Percentiles rank a stretch among this genome's conserved stretches.
Evolutionary conservation across 1,140 invertebrate genomes (phyloP).

Genomic region (Tigriopus japonicus): DNA sequence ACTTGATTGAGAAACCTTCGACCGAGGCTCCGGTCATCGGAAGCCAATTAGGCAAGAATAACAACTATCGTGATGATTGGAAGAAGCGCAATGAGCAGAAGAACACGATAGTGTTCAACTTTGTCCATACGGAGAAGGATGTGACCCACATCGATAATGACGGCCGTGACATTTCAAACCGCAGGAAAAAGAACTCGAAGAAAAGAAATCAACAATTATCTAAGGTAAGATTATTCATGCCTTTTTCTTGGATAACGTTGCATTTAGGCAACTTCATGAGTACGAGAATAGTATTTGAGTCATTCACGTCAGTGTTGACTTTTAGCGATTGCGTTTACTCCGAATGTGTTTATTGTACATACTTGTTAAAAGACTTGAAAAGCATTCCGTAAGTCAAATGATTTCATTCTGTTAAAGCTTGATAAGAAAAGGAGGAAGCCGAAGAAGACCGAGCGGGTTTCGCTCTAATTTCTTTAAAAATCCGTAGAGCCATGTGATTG

Average conservation of each 20-base stretch:
- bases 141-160: slow-evolving; percentile 13
- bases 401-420: too few species aligned
- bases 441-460: too few species aligned
- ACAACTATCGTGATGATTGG: slow-evolving; percentile 3
- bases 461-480: too few species aligned
- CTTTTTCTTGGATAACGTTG: neutral
- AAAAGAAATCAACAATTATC: neutral
- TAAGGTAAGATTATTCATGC: slow-evolving; percentile 3
- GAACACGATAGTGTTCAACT: slow-evolving; percentile 14
- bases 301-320: too few species aligned
- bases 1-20: too few species aligned
- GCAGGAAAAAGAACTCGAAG: neutral
- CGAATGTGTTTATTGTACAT: too few species aligned
- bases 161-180: slow-evolving; percentile 11
- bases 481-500: too few species aligned
- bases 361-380: too few species aligned
- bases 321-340: too few species aligned
- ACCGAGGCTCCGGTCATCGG: neutral
- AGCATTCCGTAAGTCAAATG: too few species aligned
- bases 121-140: slow-evolving; percentile 11
- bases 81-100: slow-evolving; percentile 6
- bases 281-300: neutral
- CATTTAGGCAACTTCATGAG: neutral
- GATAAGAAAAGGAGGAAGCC: too few species aligned
- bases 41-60: neutral